Conservation (phyloP, 2,888 invertebrate species). For the Neoaliturus tenellus region DNA sequence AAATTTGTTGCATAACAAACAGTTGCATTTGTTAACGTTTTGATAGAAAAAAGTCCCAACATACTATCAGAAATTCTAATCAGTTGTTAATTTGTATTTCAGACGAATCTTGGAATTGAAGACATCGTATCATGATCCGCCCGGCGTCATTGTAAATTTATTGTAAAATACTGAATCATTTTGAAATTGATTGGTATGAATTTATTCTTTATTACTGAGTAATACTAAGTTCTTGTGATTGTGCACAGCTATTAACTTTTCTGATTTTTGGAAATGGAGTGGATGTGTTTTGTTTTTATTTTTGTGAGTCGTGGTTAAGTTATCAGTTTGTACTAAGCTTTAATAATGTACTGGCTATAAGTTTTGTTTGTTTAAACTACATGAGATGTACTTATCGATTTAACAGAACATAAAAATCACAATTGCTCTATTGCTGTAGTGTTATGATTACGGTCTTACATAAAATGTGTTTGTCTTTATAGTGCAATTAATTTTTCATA, state of each 20-base stretch:
- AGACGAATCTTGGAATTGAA: not conserved
- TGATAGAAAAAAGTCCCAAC: no score
- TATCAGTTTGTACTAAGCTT: not conserved
- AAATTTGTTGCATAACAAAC: no score
- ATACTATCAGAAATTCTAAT: not conserved
- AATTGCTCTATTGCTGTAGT: not conserved
- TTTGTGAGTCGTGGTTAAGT: not conserved
- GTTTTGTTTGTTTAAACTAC: not conserved
- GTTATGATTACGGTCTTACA: not conserved
- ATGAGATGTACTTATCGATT: slow-evolving; percentile 12
- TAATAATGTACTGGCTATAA: not conserved
- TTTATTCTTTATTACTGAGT: slow-evolving; percentile 47
- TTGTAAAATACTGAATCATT: slow-evolving; percentile 44
- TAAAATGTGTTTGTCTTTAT: not conserved
- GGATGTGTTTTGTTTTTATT: not conserved
- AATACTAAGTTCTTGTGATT: slow-evolving; percentile 30
- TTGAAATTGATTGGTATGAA: slow-evolving; percentile 40
- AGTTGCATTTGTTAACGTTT: no score
- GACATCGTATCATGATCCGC: slow-evolving; percentile 20
- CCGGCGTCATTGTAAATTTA: slow-evolving; percentile 16
- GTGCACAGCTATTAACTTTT: slow-evolving; percentile 12
- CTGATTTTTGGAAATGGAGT: slow-evolving; percentile 23
- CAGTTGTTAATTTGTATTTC: not conserved
- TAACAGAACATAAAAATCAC: not conserved
- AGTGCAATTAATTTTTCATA: not conserved